These are phyloP conservation scores for Drosophila sulfurigaster DNA, from an alignment of 1,140 invertebrate species.

Conservation along the genomic window DNA sequence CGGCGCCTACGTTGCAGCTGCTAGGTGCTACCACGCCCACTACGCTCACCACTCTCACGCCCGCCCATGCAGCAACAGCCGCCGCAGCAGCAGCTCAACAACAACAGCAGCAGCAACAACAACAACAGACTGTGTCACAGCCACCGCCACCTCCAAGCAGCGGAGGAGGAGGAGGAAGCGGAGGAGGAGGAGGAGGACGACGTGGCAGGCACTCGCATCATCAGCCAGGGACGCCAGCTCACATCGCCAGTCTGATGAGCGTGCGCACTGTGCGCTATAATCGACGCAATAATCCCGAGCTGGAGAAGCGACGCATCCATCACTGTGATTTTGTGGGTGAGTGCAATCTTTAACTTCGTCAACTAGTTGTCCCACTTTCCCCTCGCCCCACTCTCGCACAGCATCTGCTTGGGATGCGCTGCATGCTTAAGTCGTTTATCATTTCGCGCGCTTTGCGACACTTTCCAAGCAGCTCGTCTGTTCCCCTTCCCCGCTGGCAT, in stretches of 20 bases:
- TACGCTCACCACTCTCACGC: constrained; percentile 70
- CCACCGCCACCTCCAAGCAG: constrained; percentile 64
- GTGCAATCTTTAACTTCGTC: constrained; percentile 55
- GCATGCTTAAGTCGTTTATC: constrained; percentile 70
- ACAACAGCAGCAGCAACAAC: constrained; percentile 39
- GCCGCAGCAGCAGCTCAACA: constrained; percentile 37
- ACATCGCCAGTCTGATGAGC: constrained; percentile 82
- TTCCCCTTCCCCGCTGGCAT: constrained; percentile 1
- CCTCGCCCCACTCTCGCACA: background rate
- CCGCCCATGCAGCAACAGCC: constrained; percentile 52
- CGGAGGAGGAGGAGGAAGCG: background rate
- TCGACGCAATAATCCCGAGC: constrained; percentile 97
- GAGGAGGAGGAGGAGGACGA: constrained; percentile 16
- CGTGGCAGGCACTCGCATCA: constrained; percentile 70
- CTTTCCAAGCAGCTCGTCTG: constrained; percentile 62
- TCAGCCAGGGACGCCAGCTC: constrained; percentile 73
- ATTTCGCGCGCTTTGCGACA: constrained; percentile 79
- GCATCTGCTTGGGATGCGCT: constrained; percentile 56
- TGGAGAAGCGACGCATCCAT: constrained; percentile 97
- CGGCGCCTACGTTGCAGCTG: constrained; percentile 56
- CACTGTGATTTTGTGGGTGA: constrained; percentile 97
- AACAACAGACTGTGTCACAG: constrained; percentile 58
- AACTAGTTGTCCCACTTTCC: background rate
- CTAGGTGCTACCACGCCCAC: constrained; percentile 57
- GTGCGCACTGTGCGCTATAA: constrained; percentile 89